Percentiles rank a stretch among this genome's conserved stretches.
Evolutionary conservation across 2,797 vertebrate genomes (phyloP).

Genomic region (Pseudochaenichthys georgianus): DNA sequence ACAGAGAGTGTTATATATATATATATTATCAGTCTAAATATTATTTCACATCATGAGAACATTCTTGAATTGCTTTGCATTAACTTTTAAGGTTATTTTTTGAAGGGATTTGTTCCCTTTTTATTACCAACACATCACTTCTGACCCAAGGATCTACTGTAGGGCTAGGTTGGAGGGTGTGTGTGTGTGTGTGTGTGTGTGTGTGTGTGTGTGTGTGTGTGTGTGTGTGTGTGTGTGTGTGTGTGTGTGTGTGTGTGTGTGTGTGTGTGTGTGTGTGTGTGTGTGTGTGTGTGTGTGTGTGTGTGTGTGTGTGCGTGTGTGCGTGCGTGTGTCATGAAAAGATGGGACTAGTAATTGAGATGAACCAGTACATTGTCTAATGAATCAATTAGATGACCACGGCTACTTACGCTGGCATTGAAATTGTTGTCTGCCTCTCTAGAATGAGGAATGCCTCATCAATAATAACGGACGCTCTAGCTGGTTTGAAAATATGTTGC

Average conservation of each 20-base stretch:
- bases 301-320: neutral
- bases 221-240: no score
- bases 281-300: no score
- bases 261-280: no score
- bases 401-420: slow-evolving; percentile 10
- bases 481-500: slow-evolving; percentile 48
- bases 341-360: neutral
- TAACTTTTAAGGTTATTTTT: neutral
- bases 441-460: slow-evolving; percentile 23
- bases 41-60: neutral
- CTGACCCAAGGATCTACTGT: neutral
- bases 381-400: slow-evolving; percentile 11
- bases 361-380: neutral
- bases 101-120: neutral
- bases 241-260: no score
- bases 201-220: no score
- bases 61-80: neutral
- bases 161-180: neutral
- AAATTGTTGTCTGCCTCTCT: slow-evolving; percentile 6
- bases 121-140: neutral
- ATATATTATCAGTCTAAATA: neutral
- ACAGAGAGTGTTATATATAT: neutral
- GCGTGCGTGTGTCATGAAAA: neutral
- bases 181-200: neutral
- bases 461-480: slow-evolving; percentile 38